Percentiles rank a stretch among this genome's conserved stretches.
Evolutionary conservation across 37 sponge, comb jelly and placozoan species (phyloP).

Genomic region (Sycon ciliatum): DNA sequence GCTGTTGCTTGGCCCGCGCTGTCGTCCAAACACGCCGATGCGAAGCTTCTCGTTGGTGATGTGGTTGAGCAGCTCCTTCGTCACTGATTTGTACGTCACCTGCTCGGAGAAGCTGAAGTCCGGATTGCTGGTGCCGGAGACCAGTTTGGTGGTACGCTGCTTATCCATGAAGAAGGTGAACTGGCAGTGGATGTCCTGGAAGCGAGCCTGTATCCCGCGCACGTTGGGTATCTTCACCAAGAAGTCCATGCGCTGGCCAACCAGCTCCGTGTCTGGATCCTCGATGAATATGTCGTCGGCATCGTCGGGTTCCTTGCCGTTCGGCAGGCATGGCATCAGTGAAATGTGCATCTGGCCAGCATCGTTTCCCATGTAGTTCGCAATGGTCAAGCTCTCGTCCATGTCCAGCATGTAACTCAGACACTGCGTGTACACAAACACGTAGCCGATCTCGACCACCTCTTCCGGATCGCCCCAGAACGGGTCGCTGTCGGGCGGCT

Average conservation of each 20-base stretch:
- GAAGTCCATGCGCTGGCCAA: conserved; percentile 40
- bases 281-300: conserved; percentile 52
- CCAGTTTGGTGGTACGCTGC: conserved; percentile 18
- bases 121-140: conserved; percentile 29
- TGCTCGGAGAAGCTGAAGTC: conserved; percentile 34
- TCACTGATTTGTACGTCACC: conserved; percentile 44
- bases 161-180: conserved; percentile 57
- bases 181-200: conserved; percentile 48
- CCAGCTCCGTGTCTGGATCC: conserved; percentile 34
- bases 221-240: conserved; percentile 30
- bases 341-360: conserved; percentile 29
- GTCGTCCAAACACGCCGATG: too few species aligned
- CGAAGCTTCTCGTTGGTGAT: too few species aligned
- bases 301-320: conserved; percentile 12
- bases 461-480: conserved; percentile 37
- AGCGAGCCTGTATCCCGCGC: conserved; percentile 29
- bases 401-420: conserved; percentile 45
- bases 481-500: conserved; percentile 50
- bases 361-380: conserved; percentile 53
- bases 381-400: conserved; percentile 51
- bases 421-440: conserved; percentile 41
- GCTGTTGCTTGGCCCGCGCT: too few species aligned
- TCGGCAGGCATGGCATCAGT: background rate
- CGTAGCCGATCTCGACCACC: conserved; percentile 47
- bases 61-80: too few species aligned